Percentiles rank a stretch among this genome's conserved stretches.
phyloP scores from a whole-genome alignment of 2,797 vertebrate genomes.

The Pseudotriccus pelzelni region DNA sequence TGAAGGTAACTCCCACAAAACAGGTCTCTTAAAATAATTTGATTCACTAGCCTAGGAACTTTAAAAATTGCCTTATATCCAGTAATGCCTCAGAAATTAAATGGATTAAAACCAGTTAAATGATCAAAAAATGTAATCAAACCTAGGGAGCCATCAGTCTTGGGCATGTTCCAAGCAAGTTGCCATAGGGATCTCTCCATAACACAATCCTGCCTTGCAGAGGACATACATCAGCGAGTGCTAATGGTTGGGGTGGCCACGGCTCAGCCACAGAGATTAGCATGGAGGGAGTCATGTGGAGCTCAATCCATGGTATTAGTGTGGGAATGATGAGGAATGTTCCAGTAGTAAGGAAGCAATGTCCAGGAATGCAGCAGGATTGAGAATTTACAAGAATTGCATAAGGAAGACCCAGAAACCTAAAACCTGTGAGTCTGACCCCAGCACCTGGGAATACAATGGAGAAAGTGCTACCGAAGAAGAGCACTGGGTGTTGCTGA shows the following conservation, averaged over 20 bases:
- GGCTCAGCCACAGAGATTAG: fast-evolving
- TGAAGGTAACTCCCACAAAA: constrained; percentile 23
- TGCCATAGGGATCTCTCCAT: constrained; percentile 14
- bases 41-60: background rate
- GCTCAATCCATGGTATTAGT: fast-evolving
- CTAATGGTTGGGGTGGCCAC: fast-evolving
- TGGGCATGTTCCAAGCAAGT: background rate
- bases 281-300: fast-evolving
- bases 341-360: background rate
- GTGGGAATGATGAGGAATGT: background rate
- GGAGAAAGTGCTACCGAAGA: background rate
- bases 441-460: background rate
- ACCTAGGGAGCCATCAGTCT: background rate
- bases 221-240: background rate
- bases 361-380: background rate
- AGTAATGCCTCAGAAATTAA: constrained; percentile 19
- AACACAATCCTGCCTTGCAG: background rate
- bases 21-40: constrained; percentile 5
- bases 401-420: background rate
- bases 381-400: background rate
- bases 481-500: background rate
- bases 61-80: constrained; percentile 2
- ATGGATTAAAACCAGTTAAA: constrained; percentile 25
- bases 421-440: background rate
- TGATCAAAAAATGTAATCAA: constrained; percentile 6